These are phyloP conservation scores for Drosophila diplacantha DNA, from an alignment of 2,888 invertebrate species.

Conservation along the genomic window DNA sequence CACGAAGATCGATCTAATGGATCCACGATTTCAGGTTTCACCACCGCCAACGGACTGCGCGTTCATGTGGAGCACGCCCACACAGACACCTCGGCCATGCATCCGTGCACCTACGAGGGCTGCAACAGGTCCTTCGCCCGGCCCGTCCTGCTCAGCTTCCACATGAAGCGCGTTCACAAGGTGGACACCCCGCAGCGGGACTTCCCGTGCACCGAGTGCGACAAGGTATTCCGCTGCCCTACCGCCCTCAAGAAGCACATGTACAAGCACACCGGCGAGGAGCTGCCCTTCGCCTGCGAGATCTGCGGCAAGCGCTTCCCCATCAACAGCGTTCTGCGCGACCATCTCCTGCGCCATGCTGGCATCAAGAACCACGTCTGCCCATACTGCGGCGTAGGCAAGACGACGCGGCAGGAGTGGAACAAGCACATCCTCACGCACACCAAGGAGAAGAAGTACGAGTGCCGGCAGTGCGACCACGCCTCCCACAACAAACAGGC, in stretches of 20 bases:
- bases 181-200: slow-evolving; percentile 58
- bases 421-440: slow-evolving; percentile 75
- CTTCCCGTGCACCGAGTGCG: slow-evolving; percentile 73
- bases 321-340: slow-evolving; percentile 74
- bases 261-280: slow-evolving; percentile 75
- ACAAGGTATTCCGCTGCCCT: slow-evolving; percentile 74
- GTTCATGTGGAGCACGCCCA: slow-evolving; percentile 72
- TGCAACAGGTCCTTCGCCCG: slow-evolving; percentile 69
- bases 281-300: slow-evolving; percentile 72
- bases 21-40: slow-evolving; percentile 48
- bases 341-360: slow-evolving; percentile 75
- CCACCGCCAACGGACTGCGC: slow-evolving; percentile 66
- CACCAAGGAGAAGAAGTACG: slow-evolving; percentile 74
- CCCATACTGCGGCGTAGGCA: slow-evolving; percentile 75
- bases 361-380: slow-evolving; percentile 76
- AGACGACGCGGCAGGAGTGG: slow-evolving; percentile 75
- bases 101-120: slow-evolving; percentile 69
- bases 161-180: slow-evolving; percentile 68
- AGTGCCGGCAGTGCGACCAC: slow-evolving; percentile 72
- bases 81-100: slow-evolving; percentile 64
- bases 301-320: slow-evolving; percentile 75
- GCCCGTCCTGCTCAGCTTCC: slow-evolving; percentile 69
- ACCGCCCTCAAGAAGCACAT: slow-evolving; percentile 75
- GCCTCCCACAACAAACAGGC: slow-evolving; percentile 75
- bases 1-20: background rate